Percentiles rank a stretch among this genome's conserved stretches.
These are phyloP conservation scores for Cacoxenus indagator DNA, from an alignment of 2,888 invertebrate genomes.

Conservation along the genomic window DNA sequence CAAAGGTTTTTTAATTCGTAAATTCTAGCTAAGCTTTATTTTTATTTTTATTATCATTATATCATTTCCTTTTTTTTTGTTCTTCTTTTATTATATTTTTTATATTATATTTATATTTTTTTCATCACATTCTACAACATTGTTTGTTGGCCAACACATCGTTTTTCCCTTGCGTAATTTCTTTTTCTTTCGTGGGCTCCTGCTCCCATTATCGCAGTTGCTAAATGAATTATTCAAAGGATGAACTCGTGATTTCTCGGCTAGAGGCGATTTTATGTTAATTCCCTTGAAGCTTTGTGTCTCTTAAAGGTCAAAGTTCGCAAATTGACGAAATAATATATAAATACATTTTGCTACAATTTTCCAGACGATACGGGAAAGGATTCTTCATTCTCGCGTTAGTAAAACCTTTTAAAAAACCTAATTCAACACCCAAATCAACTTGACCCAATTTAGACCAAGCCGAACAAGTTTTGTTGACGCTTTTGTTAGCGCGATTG, in stretches of 20 bases:
- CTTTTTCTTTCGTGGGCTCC: not conserved
- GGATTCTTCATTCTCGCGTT: not conserved
- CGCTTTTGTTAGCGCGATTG: not conserved
- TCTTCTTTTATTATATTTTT: too few relatives aligned
- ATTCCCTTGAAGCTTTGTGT: conserved; percentile 17
- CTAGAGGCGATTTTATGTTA: conserved; percentile 33
- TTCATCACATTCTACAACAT: conserved; percentile 47
- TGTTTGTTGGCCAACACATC: conserved; percentile 38
- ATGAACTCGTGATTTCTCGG: conserved; percentile 24
- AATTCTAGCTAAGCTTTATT: too few relatives aligned
- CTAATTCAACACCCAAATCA: not conserved
- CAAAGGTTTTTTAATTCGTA: conserved; percentile 14
- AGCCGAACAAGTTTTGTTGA: not conserved
- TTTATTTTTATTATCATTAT: too few relatives aligned
- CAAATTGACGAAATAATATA: not conserved
- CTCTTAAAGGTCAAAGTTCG: not conserved
- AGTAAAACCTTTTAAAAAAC: not conserved
- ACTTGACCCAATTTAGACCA: not conserved
- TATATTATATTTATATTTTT: conserved; percentile 17
- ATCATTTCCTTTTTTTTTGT: too few relatives aligned
- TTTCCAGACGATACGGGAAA: not conserved
- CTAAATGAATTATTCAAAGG: conserved; percentile 46
- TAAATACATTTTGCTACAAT: not conserved
- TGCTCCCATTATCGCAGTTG: conserved; percentile 2
- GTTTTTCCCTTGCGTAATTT: not conserved